Evolutionary conservation across 2,888 invertebrate genomes (phyloP), one percentile per base, ranked within the genome.

Genomic region (Koerneria pararmatus): DNA sequence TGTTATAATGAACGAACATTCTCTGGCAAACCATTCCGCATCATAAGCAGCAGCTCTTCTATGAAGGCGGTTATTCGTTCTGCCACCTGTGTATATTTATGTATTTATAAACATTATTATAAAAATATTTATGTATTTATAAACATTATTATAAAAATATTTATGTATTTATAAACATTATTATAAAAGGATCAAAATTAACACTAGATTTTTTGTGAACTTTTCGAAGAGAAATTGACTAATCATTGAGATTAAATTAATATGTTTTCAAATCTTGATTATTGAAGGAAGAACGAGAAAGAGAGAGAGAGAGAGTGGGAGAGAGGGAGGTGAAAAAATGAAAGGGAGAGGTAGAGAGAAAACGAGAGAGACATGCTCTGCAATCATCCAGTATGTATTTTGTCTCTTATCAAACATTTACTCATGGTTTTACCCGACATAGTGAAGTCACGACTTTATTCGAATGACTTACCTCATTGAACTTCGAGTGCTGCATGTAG

Each of bases 21-120:
- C 48, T 79, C 78, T 4, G 75, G 65, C 29, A 72, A 68, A 29
- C 73, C 75, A 27, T 51, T 65, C 32, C 67, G 67, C 77, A 78
- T 77, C 29, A 74, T 63, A 6, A 74, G 69, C n/a, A 79, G 64
- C 8, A 79, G 54, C 61, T 77, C 77, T 6, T 71, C 69, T 22
- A 80, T 74, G 63, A 80, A 80, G 1, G 69, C 31, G 4, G 76
- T 74, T 15, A 80, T 80, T 54, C 76, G 66, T 29, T 74, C 77
- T 11, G 76, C 77, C 24, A 80, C 74, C 53, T 76, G 74, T 66
- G 75, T 71, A 37, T 53, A 56, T 8, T 6, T 2, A 46, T 22
- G 31, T 24, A 53, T 24, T 53, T n/a, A 53, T n/a, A 8, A 11
- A 3, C 15, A 24, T 6, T 60, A 48, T 41, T 11, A 11, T 41